Evolutionary conservation across 2,113 vertebrate genomes (phyloP).

Genomic region (Myocastor coypus): DNA sequence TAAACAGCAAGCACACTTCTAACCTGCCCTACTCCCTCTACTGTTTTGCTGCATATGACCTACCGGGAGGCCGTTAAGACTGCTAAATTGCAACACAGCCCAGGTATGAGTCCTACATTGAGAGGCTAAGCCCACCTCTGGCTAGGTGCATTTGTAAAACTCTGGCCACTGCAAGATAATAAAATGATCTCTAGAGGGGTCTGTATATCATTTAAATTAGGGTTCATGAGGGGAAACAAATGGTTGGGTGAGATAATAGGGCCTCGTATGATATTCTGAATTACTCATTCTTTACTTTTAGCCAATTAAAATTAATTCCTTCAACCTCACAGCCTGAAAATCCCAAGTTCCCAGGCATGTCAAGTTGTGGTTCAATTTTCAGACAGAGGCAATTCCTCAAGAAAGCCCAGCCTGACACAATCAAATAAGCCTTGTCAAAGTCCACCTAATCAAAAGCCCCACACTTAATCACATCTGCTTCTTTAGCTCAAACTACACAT

Average conservation of each 20-base stretch:
- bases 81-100: slow-evolving; percentile 58
- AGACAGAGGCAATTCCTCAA: slow-evolving; percentile 85
- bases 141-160: slow-evolving; percentile 27
- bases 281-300: slow-evolving; percentile 81
- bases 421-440: slow-evolving; percentile 88
- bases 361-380: slow-evolving; percentile 79
- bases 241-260: slow-evolving; percentile 14
- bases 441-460: slow-evolving; percentile 86
- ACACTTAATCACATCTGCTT: slow-evolving; percentile 88
- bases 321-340: slow-evolving; percentile 80
- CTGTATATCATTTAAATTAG: slow-evolving; percentile 64
- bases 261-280: slow-evolving; percentile 63
- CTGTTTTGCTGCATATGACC: slow-evolving; percentile 43
- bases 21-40: not conserved
- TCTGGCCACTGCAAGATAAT: slow-evolving; percentile 44
- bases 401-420: slow-evolving; percentile 85
- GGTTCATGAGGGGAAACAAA: slow-evolving; percentile 71
- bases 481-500: slow-evolving; percentile 82
- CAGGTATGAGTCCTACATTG: not conserved
- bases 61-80: slow-evolving; percentile 64
- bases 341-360: slow-evolving; percentile 83
- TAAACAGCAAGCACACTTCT: slow-evolving; percentile 70
- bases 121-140: slow-evolving; percentile 25
- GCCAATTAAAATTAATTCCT: slow-evolving; percentile 87
- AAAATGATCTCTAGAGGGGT: slow-evolving; percentile 57